A percentile compares a stretch with the other conserved stretches of the same genome.
Conservation (phyloP, 1,140 invertebrate genomes). For the Chlorops oryzae region DNA sequence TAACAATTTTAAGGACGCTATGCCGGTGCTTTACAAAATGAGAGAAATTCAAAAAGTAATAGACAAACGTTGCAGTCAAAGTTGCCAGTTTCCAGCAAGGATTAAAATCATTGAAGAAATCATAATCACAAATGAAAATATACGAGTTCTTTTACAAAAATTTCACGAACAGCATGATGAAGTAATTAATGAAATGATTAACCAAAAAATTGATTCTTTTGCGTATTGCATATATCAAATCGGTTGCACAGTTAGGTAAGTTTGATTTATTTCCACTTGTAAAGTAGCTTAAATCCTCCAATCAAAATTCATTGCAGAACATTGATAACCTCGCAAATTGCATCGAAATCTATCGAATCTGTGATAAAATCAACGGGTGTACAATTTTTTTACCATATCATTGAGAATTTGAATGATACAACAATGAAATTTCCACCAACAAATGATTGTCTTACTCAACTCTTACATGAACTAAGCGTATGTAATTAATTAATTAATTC, state of each 20-base stretch:
- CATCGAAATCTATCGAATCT: background rate
- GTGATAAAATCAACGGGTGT: slow-evolving; percentile 50
- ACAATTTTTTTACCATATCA: slow-evolving; percentile 66
- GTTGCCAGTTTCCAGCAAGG: too few species aligned
- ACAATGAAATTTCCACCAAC: slow-evolving; percentile 64
- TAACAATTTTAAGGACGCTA: slow-evolving; percentile 59
- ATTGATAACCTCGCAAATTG: background rate
- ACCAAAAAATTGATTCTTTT: slow-evolving; percentile 33
- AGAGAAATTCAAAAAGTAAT: too few species aligned
- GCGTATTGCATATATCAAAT: slow-evolving; percentile 27
- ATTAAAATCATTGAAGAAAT: slow-evolving; percentile 23
- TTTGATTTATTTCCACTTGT: too few species aligned
- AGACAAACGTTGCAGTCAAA: too few species aligned
- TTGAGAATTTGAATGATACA: slow-evolving; percentile 61
- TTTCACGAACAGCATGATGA: slow-evolving; percentile 33
- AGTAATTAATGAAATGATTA: slow-evolving; percentile 32
- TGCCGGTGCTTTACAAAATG: slow-evolving; percentile 61
- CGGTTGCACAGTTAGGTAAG: slow-evolving; percentile 15
- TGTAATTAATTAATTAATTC: slow-evolving; percentile 14
- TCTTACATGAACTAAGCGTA: slow-evolving; percentile 63
- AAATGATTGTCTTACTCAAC: slow-evolving; percentile 64
- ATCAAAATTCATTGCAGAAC: too few species aligned
- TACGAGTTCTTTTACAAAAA: too few species aligned
- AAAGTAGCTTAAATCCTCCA: too few species aligned
- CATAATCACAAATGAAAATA: slow-evolving; percentile 23